Percentiles rank a stretch among this genome's conserved stretches.
Evolutionary conservation across 1,140 invertebrate species (phyloP).

Genomic region (Calycopis cecrops): DNA sequence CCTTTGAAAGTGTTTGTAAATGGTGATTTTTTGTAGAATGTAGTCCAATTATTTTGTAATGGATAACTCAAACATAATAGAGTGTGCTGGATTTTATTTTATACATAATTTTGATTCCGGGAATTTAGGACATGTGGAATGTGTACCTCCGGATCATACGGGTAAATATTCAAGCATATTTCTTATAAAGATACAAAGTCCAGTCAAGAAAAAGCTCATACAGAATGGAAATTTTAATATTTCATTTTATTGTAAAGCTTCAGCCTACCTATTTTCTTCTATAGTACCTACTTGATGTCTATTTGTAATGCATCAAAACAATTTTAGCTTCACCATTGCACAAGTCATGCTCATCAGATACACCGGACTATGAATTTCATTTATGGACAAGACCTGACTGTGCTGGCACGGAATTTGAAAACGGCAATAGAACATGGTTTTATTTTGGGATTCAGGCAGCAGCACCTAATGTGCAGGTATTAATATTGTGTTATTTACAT

Average conservation of each 20-base stretch:
- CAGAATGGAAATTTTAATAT: neutral
- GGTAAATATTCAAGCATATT: constrained; percentile 33
- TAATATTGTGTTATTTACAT: neutral
- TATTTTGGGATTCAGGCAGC: constrained; percentile 88
- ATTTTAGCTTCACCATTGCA: constrained; percentile 48
- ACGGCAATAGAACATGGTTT: constrained; percentile 95
- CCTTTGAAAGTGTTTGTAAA: constrained; percentile 29
- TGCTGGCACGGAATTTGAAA: constrained; percentile 91
- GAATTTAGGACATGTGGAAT: constrained; percentile 87
- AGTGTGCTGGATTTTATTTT: constrained; percentile 82
- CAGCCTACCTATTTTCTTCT: no score
- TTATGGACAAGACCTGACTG: constrained; percentile 94
- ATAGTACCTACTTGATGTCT: no score
- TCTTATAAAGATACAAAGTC: neutral
- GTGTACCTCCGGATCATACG: constrained; percentile 71
- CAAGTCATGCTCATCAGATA: constrained; percentile 50
- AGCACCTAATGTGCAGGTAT: constrained; percentile 48
- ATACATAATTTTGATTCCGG: constrained; percentile 91
- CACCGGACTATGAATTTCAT: constrained; percentile 88
- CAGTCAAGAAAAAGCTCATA: constrained; percentile 1
- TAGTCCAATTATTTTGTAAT: constrained; percentile 56
- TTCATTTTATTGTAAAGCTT: neutral
- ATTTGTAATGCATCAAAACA: neutral
- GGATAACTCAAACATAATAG: constrained; percentile 66
- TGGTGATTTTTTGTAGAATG: constrained; percentile 61